Conservation (phyloP, 2,888 invertebrate genomes). For the Microchrysa polita region DNA sequence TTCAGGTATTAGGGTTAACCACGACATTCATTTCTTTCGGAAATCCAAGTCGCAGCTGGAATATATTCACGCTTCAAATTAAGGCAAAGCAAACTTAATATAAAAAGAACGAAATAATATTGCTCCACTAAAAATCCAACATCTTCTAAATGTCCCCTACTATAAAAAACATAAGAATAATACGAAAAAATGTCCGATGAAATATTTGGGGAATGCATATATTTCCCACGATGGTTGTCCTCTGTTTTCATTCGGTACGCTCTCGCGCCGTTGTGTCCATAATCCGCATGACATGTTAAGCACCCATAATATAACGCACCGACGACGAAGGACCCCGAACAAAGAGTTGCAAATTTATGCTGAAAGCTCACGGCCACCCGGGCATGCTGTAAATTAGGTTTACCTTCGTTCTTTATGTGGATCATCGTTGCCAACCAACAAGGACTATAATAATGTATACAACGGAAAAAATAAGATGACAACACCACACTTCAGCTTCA, state of each 20-base stretch:
- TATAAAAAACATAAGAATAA: too few species aligned
- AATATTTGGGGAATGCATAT: background rate
- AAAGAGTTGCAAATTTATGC: constrained; percentile 35
- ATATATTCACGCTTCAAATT: too few species aligned
- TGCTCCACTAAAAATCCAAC: too few species aligned
- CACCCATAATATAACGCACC: constrained; percentile 22
- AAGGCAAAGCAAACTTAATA: too few species aligned
- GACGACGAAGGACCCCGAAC: background rate
- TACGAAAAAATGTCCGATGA: background rate
- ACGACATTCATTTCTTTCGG: too few species aligned
- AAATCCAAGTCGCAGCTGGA: too few species aligned
- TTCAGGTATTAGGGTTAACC: too few species aligned
- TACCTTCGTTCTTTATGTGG: constrained; percentile 35
- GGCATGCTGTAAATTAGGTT: constrained; percentile 38
- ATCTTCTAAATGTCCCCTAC: too few species aligned
- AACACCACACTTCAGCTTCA: background rate
- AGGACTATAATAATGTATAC: too few species aligned
- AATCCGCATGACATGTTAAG: constrained; percentile 26
- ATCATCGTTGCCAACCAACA: constrained; percentile 27
- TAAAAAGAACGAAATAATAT: too few species aligned
- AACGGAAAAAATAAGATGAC: background rate
- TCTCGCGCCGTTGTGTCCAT: constrained; percentile 3
- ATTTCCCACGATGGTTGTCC: background rate
- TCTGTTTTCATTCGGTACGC: too few species aligned
- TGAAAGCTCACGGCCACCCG: constrained; percentile 11